Conservation (phyloP, 1,140 invertebrate species). For the Campodea augens region DNA sequence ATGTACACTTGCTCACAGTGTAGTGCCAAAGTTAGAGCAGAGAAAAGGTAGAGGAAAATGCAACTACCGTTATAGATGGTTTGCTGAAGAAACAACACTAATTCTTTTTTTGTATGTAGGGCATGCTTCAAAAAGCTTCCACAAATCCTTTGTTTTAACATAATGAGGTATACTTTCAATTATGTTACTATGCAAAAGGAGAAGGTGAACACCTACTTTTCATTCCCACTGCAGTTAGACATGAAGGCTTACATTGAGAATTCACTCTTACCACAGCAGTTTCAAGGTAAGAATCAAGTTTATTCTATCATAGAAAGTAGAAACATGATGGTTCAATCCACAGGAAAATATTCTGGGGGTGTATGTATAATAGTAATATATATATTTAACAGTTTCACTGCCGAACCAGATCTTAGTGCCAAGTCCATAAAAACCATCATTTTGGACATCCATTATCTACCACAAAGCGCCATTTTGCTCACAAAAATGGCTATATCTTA, state of each 20-base stretch:
- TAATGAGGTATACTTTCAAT: slow-evolving; percentile 95
- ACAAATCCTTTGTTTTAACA: slow-evolving; percentile 86
- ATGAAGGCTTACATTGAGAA: slow-evolving; percentile 91
- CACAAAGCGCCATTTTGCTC: no score
- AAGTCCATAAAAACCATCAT: no score
- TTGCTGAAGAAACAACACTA: slow-evolving; percentile 2
- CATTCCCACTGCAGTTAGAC: slow-evolving; percentile 79
- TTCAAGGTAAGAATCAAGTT: slow-evolving; percentile 35
- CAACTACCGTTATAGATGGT: neutral
- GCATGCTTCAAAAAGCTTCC: slow-evolving; percentile 89
- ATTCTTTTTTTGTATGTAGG: slow-evolving; percentile 31
- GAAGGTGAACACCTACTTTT: slow-evolving; percentile 93
- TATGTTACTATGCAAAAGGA: slow-evolving; percentile 95
- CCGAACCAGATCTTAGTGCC: no score
- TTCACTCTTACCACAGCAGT: slow-evolving; percentile 73
- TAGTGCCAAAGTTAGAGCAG: slow-evolving; percentile 80
- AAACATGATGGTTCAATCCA: no score
- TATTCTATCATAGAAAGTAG: neutral
- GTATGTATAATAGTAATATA: no score
- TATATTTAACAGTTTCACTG: no score
- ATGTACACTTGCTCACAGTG: slow-evolving; percentile 95
- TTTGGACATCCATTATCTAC: no score
- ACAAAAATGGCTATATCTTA: no score
- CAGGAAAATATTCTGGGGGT: no score
- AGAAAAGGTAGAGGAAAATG: slow-evolving; percentile 43